These are phyloP conservation scores for Choristoneura fumiferana DNA, from an alignment of 1,140 invertebrate genomes.

Conservation along the genomic window DNA sequence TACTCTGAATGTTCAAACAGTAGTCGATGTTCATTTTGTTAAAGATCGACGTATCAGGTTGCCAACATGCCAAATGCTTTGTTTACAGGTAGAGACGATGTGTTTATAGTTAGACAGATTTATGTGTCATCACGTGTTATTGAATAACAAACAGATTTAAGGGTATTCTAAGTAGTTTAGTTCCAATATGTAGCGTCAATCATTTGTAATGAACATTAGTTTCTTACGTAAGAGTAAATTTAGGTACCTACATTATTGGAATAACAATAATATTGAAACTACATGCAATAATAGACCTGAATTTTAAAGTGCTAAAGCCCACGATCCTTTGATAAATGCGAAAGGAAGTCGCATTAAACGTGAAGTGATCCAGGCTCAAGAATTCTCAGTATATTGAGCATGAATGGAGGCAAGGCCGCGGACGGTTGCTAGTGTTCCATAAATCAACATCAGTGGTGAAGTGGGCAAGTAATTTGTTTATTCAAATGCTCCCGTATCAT, in stretches of 20 bases:
- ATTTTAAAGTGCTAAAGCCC: slow-evolving; percentile 1
- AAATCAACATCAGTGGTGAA: slow-evolving; percentile 33
- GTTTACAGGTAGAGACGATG: too few relatives aligned
- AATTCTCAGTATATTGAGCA: slow-evolving; percentile 4
- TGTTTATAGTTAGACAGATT: too few relatives aligned
- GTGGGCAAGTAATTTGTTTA: slow-evolving; percentile 35
- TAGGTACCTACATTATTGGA: too few relatives aligned
- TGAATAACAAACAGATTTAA: too few relatives aligned
- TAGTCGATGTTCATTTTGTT: background rate
- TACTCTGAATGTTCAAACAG: background rate
- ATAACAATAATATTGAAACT: too few relatives aligned
- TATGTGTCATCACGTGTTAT: too few relatives aligned
- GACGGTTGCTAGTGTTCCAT: slow-evolving; percentile 19
- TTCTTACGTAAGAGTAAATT: too few relatives aligned
- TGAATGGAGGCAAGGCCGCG: slow-evolving; percentile 10
- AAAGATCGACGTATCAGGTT: background rate
- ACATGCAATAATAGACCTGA: background rate
- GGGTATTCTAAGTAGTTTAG: too few relatives aligned
- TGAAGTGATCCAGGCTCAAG: slow-evolving; percentile 5
- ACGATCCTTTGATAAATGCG: background rate
- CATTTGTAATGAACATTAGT: too few relatives aligned
- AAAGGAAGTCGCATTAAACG: slow-evolving; percentile 15
- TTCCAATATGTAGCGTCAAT: too few relatives aligned
- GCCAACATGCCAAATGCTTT: background rate
- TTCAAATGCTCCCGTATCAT: slow-evolving; percentile 34